Percentiles rank a stretch among this genome's conserved stretches.
Evolutionary conservation across 30 jellyfish, hydroid and myxozoan species (phyloP).

Genomic region (Haliclystus octoradiatus): DNA sequence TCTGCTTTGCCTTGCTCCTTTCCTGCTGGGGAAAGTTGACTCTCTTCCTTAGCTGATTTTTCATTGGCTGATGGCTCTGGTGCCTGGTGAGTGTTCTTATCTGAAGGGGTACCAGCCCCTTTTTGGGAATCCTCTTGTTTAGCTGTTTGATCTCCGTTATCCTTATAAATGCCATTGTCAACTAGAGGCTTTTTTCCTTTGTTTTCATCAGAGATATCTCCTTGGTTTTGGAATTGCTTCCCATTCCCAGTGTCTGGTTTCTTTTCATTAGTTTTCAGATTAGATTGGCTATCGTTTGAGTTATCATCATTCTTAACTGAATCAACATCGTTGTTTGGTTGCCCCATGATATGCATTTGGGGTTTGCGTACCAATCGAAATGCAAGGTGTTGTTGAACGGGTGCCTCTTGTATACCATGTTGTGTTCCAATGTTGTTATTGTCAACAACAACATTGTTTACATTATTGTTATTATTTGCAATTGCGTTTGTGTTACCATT

Average conservation of each 20-base stretch:
- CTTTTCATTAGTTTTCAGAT: no score
- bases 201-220: not conserved
- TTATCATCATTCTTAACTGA: not conserved
- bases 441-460: no score
- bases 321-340: not conserved
- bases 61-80: not conserved
- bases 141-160: not conserved
- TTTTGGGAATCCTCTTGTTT: not conserved
- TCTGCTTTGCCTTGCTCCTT: not conserved
- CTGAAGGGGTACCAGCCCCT: conserved; percentile 5
- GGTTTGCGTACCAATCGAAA: not conserved
- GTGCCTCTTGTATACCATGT: not conserved
- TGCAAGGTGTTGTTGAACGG: not conserved
- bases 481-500: no score
- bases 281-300: not conserved
- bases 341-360: not conserved
- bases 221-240: not conserved
- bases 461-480: no score
- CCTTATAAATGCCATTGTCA: no score
- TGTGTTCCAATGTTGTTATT: not conserved
- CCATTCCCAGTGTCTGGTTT: not conserved
- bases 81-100: not conserved
- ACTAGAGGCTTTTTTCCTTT: not conserved
- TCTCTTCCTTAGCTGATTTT: not conserved
- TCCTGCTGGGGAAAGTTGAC: no score